phyloP scores from a whole-genome alignment of 2,113 vertebrate genomes.

The Protomyctophum bolini region DNA sequence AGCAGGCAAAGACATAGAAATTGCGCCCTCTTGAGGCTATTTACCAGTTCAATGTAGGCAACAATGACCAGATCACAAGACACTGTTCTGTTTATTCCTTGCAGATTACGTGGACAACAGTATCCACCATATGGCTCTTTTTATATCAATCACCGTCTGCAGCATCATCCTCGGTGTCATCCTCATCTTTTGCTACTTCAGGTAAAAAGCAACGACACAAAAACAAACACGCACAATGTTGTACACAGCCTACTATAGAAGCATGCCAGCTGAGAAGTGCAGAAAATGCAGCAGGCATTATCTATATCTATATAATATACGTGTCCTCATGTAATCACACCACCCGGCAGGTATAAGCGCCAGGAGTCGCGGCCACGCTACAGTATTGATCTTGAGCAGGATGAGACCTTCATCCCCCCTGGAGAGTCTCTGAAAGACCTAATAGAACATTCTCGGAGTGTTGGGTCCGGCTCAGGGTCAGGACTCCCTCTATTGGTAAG shows the following conservation, averaged over 20 bases:
- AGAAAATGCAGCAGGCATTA: too few relatives aligned
- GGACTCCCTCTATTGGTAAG: conserved; percentile 99
- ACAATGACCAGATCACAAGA: too few relatives aligned
- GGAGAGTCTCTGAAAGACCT: conserved; percentile 95
- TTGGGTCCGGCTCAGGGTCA: conserved; percentile 95
- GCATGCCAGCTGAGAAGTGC: too few relatives aligned
- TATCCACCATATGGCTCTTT: conserved; percentile 88
- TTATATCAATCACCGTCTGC: conserved; percentile 88
- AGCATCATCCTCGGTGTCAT: conserved; percentile 85
- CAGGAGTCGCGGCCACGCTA: conserved; percentile 88
- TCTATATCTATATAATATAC: too few relatives aligned
- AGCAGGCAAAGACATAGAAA: too few relatives aligned
- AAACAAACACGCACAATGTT: neutral
- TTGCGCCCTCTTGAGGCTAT: too few relatives aligned
- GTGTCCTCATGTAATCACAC: neutral
- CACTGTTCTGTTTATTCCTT: neutral
- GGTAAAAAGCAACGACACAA: conserved; percentile 75
- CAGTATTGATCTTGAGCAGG: conserved; percentile 92
- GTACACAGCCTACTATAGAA: neutral
- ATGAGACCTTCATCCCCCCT: conserved; percentile 90
- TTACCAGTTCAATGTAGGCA: too few relatives aligned
- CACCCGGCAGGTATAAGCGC: conserved; percentile 83
- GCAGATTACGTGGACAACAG: conserved; percentile 87
- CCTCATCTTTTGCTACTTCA: conserved; percentile 90
- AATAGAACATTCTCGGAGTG: conserved; percentile 94